phyloP scores from a whole-genome alignment of 2,113 vertebrate genomes.

The Microcebus griseorufus region DNA sequence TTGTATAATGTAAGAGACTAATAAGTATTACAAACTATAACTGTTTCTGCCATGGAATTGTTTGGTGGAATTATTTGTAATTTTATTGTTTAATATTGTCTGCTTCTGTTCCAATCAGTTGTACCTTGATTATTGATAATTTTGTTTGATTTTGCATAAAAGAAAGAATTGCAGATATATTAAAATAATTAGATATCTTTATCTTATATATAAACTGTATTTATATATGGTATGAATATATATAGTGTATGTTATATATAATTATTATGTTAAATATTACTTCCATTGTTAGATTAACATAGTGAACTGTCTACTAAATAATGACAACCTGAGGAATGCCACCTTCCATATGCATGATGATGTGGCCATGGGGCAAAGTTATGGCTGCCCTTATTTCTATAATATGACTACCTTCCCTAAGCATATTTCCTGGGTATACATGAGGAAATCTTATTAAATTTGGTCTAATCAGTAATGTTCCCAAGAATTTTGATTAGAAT shows the following conservation, averaged over 20 bases:
- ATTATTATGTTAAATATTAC: neutral
- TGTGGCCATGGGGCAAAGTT: neutral
- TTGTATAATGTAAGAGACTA: neutral
- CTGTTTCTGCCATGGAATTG: neutral
- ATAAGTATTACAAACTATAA: neutral
- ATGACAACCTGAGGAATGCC: neutral
- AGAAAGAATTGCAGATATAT: neutral
- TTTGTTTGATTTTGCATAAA: neutral
- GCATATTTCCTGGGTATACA: neutral
- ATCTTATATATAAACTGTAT: neutral
- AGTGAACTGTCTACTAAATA: neutral
- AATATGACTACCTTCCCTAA: neutral
- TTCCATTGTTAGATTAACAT: neutral
- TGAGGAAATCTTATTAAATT: neutral
- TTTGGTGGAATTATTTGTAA: neutral
- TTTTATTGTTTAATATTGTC: neutral
- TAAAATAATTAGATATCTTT: neutral
- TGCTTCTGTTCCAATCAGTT: neutral
- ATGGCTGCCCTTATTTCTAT: neutral
- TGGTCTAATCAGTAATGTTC: neutral
- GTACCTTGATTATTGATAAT: neutral
- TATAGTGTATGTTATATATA: neutral
- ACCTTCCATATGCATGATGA: rapidly evolving
- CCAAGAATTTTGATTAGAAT: neutral
- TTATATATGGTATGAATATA: neutral